Conservation (phyloP, 2,888 invertebrate species). For the Hymenopus coronatus region DNA sequence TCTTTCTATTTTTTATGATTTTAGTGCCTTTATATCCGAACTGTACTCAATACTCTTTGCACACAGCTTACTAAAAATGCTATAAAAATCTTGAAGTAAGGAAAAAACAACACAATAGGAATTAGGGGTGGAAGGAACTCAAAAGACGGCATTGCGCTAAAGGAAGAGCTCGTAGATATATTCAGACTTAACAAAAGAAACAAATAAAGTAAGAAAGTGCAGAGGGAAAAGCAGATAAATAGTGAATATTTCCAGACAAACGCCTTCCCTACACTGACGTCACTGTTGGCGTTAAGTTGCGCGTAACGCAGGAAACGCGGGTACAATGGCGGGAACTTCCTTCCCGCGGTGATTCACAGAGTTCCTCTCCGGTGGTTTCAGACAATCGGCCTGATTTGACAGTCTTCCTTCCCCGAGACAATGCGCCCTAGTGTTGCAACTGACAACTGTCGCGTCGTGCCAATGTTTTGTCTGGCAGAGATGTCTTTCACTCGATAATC, state of each 20-base stretch:
- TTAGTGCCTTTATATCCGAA: too few species aligned
- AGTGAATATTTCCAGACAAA: neutral
- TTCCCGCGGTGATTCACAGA: neutral
- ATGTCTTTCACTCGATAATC: neutral
- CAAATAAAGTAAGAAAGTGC: neutral
- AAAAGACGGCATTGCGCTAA: too few species aligned
- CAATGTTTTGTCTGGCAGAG: neutral
- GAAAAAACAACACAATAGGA: too few species aligned
- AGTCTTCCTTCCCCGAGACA: constrained; percentile 1
- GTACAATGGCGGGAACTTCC: neutral
- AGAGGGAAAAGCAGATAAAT: neutral
- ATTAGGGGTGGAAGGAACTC: too few species aligned
- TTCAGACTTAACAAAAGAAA: too few species aligned
- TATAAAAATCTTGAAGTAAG: too few species aligned
- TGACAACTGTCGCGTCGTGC: neutral
- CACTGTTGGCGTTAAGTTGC: neutral
- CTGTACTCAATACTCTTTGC: too few species aligned
- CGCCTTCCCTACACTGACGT: neutral
- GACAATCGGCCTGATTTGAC: constrained; percentile 17
- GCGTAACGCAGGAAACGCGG: neutral
- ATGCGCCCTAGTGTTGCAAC: neutral
- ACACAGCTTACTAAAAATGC: too few species aligned
- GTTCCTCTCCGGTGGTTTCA: constrained; percentile 13
- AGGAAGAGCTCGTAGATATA: too few species aligned
- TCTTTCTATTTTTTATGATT: too few species aligned